Evolutionary conservation across 2,797 vertebrate genomes (phyloP).

Genomic region (Tangara arthus): DNA sequence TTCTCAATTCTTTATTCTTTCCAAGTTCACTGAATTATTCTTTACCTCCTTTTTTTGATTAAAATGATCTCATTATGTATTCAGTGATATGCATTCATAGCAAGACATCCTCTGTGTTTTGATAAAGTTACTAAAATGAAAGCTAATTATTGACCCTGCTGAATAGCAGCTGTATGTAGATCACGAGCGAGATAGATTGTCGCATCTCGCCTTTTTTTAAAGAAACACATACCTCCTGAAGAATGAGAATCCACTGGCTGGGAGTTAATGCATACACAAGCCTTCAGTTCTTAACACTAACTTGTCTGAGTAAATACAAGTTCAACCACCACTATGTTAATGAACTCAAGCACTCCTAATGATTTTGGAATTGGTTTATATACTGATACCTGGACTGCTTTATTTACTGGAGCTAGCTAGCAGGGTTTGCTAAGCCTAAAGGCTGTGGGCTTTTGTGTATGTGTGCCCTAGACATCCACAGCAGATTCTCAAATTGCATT

Average conservation of each 20-base stretch:
- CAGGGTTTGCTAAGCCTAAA: conserved; percentile 11
- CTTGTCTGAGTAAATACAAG: not conserved
- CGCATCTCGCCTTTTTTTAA: not conserved
- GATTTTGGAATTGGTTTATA: conserved; percentile 43
- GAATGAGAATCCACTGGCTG: not conserved
- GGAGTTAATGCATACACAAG: not conserved
- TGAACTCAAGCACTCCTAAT: not conserved
- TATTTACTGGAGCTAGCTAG: conserved; percentile 24
- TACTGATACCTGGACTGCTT: not conserved
- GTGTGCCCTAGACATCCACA: not conserved
- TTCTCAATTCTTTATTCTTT: not conserved
- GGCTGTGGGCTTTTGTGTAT: not conserved
- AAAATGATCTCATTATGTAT: not conserved
- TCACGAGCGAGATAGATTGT: not conserved
- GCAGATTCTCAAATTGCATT: conserved; percentile 51
- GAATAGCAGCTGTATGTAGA: not conserved
- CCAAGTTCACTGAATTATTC: not conserved
- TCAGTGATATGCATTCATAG: not conserved
- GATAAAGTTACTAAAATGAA: not conserved
- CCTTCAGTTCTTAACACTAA: not conserved
- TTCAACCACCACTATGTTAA: not conserved
- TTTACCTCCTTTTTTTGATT: not conserved
- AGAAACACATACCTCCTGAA: not conserved
- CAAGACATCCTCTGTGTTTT: not conserved
- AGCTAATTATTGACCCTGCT: not conserved